These are phyloP conservation scores for Frankliniella intonsa DNA, from an alignment of 2,888 invertebrate genomes.

Conservation along the genomic window DNA sequence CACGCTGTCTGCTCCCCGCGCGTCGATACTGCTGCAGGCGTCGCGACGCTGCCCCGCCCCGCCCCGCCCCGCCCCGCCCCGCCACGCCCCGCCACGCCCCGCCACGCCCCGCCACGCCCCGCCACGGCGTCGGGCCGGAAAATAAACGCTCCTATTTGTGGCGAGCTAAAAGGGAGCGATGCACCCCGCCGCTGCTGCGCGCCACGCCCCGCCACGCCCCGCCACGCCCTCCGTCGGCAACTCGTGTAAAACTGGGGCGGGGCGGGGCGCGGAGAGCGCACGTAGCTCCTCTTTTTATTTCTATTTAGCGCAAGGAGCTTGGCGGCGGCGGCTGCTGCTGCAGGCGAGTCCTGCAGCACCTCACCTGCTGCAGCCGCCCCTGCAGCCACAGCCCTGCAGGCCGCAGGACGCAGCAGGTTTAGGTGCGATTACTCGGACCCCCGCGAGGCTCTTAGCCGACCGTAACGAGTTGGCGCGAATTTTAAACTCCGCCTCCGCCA, in stretches of 20 bases:
- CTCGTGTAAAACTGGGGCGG: background rate
- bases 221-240: background rate
- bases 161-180: background rate
- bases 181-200: background rate
- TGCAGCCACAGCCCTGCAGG: no score
- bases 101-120: background rate
- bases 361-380: no score
- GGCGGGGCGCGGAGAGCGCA: background rate
- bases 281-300: no score
- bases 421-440: background rate
- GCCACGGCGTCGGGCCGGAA: background rate
- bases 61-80: background rate
- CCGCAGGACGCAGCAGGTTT: background rate
- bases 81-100: background rate
- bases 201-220: background rate
- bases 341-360: no score
- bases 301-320: no score
- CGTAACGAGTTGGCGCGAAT: no score
- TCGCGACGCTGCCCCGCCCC: background rate
- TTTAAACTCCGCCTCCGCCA: no score
- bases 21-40: no score
- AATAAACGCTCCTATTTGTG: slow-evolving; percentile 26
- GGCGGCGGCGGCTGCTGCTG: background rate
- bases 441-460: no score
- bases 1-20: no score